A percentile compares a stretch with the other conserved stretches of the same genome.
phyloP scores from a whole-genome alignment of 2,888 invertebrate genomes.

The Galeopsomyia nigrocyanea region DNA sequence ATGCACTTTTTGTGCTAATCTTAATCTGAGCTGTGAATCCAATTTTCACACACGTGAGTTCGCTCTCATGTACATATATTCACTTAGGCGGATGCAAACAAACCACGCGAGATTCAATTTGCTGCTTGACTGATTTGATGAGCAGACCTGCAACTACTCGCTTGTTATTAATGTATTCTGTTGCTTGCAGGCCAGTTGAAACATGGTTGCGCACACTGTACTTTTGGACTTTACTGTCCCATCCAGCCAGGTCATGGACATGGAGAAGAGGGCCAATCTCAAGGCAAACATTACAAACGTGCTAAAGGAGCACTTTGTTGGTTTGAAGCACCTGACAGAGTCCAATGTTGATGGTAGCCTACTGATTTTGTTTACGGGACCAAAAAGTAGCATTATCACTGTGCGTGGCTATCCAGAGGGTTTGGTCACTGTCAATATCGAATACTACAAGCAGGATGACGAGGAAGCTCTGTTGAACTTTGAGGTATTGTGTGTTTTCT shows the following conservation, averaged over 20 bases:
- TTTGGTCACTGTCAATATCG: constrained; percentile 84
- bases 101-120: background rate
- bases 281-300: constrained; percentile 79
- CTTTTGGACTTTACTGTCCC: constrained; percentile 85
- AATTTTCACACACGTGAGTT: background rate
- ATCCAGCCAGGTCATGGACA: constrained; percentile 76
- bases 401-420: constrained; percentile 82
- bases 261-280: constrained; percentile 76
- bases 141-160: background rate
- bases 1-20: constrained; percentile 15
- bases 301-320: constrained; percentile 79
- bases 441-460: constrained; percentile 83
- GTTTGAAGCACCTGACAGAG: constrained; percentile 78
- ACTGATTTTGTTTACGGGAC: constrained; percentile 79
- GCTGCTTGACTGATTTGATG: background rate
- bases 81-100: background rate
- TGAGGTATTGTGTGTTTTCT: constrained; percentile 76
- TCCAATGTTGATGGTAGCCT: constrained; percentile 80
- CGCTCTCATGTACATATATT: background rate
- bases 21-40: no score
- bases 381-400: constrained; percentile 78
- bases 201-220: constrained; percentile 85
- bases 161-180: background rate
- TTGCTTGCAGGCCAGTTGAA: constrained; percentile 38
- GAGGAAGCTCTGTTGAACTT: constrained; percentile 81